These are phyloP conservation scores for Ictalurus furcatus DNA, from an alignment of 2,113 vertebrate genomes.

Conservation along the genomic window DNA sequence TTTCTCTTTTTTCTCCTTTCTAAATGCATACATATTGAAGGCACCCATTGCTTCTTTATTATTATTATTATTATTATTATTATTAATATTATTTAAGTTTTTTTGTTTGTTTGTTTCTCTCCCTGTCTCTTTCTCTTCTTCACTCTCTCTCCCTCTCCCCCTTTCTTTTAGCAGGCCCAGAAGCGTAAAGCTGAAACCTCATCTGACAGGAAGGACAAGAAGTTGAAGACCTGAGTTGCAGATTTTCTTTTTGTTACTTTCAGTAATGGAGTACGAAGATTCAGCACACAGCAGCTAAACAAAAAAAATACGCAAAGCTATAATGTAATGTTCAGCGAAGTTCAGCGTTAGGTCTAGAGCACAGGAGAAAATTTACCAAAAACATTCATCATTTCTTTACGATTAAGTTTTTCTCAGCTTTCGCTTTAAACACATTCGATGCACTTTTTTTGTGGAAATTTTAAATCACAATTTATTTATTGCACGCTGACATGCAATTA, in stretches of 20 bases:
- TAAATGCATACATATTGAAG: no score
- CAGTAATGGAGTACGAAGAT: neutral
- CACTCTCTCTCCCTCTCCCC: neutral
- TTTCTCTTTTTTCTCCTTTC: no score
- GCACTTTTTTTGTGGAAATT: conserved; percentile 41
- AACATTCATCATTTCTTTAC: neutral
- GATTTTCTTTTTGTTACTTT: neutral
- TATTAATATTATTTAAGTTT: no score
- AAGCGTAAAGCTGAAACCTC: conserved; percentile 84
- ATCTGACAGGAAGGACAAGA: conserved; percentile 85
- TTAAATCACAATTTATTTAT: neutral
- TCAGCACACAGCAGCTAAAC: neutral
- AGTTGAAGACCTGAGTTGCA: conserved; percentile 76
- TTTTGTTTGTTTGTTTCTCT: no score
- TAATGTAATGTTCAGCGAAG: neutral
- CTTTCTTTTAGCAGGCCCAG: conserved; percentile 72
- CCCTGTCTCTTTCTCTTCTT: neutral
- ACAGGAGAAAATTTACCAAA: neutral
- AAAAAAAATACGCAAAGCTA: neutral
- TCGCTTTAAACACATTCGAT: conserved; percentile 41
- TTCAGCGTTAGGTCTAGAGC: neutral
- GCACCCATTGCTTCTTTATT: no score
- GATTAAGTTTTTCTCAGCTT: neutral
- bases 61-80: no score
- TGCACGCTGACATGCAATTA: neutral